phyloP scores from a whole-genome alignment of 2,797 vertebrate genomes.

The Lepus townsendii region DNA sequence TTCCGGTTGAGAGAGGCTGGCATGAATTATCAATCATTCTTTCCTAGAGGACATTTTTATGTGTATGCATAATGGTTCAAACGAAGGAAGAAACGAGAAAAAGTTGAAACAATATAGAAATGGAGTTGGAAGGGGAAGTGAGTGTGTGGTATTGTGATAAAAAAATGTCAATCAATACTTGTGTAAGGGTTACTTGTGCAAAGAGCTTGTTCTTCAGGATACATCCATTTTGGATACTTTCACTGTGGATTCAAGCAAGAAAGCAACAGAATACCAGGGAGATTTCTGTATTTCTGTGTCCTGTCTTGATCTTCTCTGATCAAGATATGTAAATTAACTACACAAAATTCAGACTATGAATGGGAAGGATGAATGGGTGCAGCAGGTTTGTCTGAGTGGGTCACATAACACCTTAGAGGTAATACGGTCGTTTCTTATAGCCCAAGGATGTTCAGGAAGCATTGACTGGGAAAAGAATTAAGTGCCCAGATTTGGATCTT shows the following conservation, averaged over 20 bases:
- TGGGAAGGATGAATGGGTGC: not conserved
- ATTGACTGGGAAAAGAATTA: not conserved
- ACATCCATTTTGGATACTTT: not conserved
- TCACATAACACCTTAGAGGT: not conserved
- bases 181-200: accelerated
- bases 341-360: not conserved
- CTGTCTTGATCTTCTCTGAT: not conserved
- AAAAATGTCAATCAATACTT: not conserved
- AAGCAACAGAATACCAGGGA: not conserved
- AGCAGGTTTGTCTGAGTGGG: not conserved
- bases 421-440: not conserved
- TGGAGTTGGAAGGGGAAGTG: not conserved
- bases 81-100: constrained; percentile 50
- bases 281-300: not conserved
- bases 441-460: not conserved
- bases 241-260: not conserved
- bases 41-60: not conserved
- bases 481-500: not conserved
- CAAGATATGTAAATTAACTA: not conserved
- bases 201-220: not conserved
- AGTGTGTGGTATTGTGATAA: not conserved
- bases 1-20: not conserved
- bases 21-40: not conserved
- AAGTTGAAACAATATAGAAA: not conserved
- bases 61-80: not conserved